phyloP scores from a whole-genome alignment of 2,888 invertebrate genomes.

The Oeneis ivallda region DNA sequence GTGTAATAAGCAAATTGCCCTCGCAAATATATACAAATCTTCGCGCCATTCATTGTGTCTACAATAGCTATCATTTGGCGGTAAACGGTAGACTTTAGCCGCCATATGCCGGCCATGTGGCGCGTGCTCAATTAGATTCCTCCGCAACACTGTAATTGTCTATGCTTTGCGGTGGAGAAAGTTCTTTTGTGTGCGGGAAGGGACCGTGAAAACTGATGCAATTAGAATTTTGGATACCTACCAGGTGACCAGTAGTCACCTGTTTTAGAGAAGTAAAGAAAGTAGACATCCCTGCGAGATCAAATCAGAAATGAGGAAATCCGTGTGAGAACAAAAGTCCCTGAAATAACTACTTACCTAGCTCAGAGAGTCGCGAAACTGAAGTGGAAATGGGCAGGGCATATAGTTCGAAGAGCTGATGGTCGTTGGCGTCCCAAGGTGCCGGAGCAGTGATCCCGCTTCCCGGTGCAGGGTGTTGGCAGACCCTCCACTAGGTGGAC shows the following conservation, averaged over 20 bases:
- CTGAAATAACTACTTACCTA: no score
- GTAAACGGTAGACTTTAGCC: constrained; percentile 48
- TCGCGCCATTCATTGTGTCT: constrained; percentile 32
- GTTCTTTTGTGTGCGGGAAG: constrained; percentile 40
- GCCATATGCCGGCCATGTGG: constrained; percentile 73
- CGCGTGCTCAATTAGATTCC: constrained; percentile 43
- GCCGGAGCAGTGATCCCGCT: no score
- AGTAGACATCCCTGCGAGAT: no score
- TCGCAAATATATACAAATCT: constrained; percentile 28
- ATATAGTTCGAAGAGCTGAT: no score
- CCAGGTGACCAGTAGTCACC: constrained; percentile 10
- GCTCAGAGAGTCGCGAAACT: no score
- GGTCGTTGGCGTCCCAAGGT: no score
- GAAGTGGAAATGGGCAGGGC: no score
- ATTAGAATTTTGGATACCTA: constrained; percentile 23
- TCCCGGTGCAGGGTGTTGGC: no score
- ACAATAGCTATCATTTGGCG: constrained; percentile 54
- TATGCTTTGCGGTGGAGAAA: constrained; percentile 54
- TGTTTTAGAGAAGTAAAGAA: background rate
- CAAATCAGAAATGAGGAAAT: no score
- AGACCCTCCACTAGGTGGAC: no score
- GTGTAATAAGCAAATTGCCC: constrained; percentile 6
- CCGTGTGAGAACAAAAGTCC: no score
- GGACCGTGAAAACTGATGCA: constrained; percentile 35
- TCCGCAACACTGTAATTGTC: constrained; percentile 47